Conservation (phyloP, 2,113 vertebrate genomes). For the Zapus hudsonius region DNA sequence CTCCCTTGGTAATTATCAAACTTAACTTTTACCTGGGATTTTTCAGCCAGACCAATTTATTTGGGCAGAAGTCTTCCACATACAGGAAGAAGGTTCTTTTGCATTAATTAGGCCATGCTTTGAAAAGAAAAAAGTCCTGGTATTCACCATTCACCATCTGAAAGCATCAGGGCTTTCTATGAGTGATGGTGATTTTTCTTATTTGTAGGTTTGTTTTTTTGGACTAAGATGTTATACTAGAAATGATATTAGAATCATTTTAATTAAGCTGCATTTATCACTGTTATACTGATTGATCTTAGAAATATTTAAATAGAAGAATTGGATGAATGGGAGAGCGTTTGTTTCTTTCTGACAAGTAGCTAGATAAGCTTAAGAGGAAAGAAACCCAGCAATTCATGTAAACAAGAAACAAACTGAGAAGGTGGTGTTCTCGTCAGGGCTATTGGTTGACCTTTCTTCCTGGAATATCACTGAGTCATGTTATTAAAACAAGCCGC, state of each 20-base stretch:
- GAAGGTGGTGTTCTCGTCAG: constrained; percentile 76
- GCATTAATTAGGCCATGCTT: not conserved
- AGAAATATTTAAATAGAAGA: constrained; percentile 82
- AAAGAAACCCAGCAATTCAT: constrained; percentile 84
- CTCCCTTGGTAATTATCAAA: not conserved
- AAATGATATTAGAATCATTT: not conserved
- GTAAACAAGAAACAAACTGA: constrained; percentile 81
- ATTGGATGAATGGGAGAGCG: constrained; percentile 71
- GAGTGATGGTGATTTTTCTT: not conserved
- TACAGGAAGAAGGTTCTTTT: not conserved
- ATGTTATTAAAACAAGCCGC: constrained; percentile 49
- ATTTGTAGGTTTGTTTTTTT: not conserved
- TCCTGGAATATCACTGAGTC: constrained; percentile 77
- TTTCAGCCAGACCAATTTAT: not conserved
- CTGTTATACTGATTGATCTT: constrained; percentile 77
- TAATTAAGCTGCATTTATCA: constrained; percentile 69
- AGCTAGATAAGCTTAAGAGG: constrained; percentile 75
- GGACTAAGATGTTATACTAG: not conserved
- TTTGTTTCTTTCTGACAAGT: constrained; percentile 74
- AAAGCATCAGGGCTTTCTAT: not conserved
- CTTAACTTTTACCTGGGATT: not conserved
- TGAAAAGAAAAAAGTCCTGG: too few species aligned
- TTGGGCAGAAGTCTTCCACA: not conserved
- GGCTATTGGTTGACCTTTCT: constrained; percentile 54
- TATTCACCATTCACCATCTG: not conserved